phyloP scores from a whole-genome alignment of 2,113 vertebrate species.

The Neogale vison region DNA sequence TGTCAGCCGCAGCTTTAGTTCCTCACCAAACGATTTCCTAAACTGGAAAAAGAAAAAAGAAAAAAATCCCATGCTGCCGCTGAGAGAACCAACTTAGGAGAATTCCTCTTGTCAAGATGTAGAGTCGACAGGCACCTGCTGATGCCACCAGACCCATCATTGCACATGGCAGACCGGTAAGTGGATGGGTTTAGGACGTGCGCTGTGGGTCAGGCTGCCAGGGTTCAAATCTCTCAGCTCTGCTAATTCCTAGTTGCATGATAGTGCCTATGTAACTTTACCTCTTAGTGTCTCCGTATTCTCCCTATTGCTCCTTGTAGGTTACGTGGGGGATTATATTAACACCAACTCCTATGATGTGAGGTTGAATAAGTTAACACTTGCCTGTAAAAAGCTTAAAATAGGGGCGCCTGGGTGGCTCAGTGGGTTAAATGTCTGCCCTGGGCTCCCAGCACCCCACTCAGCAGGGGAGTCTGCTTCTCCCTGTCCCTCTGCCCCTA shows the following conservation, averaged over 20 bases:
- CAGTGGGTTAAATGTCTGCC: not conserved
- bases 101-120: not conserved
- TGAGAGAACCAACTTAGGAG: not conserved
- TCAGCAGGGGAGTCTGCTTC: not conserved
- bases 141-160: not conserved
- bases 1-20: not conserved
- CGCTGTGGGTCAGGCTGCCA: not conserved
- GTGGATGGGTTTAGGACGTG: not conserved
- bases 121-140: not conserved
- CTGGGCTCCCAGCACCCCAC: not conserved
- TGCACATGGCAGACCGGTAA: not conserved
- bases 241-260: not conserved
- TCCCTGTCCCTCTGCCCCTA: not conserved
- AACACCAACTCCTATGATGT: not conserved
- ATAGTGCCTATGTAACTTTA: fast-evolving
- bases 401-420: not conserved
- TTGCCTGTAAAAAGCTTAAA: not conserved
- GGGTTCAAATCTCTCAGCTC: not conserved
- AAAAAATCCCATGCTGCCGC: not conserved
- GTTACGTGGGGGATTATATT: not conserved
- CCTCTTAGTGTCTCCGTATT: not conserved
- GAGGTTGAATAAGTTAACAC: not conserved
- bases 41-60: not conserved
- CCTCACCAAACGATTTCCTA: not conserved
- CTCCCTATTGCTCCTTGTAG: not conserved